A percentile compares a stretch with the other conserved stretches of the same genome.
These are phyloP conservation scores for Ploceus nigricollis DNA, from an alignment of 2,113 vertebrate genomes.

Conservation along the genomic window DNA sequence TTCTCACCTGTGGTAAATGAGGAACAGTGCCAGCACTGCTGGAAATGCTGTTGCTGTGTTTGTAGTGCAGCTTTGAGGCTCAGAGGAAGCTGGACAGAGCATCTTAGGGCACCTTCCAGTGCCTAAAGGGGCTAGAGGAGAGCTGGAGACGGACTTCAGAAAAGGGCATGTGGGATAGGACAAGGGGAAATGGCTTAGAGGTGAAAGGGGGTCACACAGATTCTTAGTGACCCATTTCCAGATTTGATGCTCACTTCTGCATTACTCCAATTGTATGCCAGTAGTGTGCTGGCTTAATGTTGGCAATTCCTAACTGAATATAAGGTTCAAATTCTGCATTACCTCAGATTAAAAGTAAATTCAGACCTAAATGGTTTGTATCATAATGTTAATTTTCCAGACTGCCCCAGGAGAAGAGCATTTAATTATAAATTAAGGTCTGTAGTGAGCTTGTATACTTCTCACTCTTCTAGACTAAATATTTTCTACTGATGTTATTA, in stretches of 20 bases:
- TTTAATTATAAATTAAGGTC: not conserved
- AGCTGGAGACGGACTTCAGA: not conserved
- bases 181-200: not conserved
- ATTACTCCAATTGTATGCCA: not conserved
- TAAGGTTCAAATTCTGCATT: not conserved
- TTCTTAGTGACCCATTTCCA: not conserved
- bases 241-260: not conserved
- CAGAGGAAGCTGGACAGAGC: accelerated
- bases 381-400: not conserved
- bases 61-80: not conserved
- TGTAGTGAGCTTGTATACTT: not conserved
- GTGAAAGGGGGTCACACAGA: not conserved
- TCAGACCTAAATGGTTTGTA: not conserved
- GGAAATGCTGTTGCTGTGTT: not conserved
- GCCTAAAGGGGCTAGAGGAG: not conserved
- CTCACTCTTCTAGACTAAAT: not conserved
- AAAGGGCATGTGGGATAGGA: not conserved
- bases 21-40: not conserved
- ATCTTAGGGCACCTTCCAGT: not conserved
- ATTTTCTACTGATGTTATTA: not conserved
- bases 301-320: not conserved
- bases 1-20: not conserved
- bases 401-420: not conserved
- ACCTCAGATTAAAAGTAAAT: not conserved
- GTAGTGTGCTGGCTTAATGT: not conserved